Evolutionary conservation across 2,797 vertebrate genomes (phyloP), one percentile per base, ranked within the genome.

Genomic region (Margarornis squamiger): DNA sequence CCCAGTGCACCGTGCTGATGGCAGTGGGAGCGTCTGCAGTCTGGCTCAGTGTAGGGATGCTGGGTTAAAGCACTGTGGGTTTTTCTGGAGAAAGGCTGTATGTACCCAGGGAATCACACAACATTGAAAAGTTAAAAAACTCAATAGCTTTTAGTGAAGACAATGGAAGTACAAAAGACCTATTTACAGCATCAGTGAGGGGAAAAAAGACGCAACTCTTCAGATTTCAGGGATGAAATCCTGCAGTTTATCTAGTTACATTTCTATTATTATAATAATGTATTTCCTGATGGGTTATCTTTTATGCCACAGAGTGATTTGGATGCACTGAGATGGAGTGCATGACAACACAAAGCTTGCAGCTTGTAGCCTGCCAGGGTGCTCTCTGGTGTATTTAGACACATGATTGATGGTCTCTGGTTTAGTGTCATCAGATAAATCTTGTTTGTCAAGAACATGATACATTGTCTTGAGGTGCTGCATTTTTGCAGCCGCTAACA

Each of bases 381-480:
- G 72, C 84, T 91, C 54, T 55, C 85, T 88, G 54, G 34, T 52
- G 43, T 38, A 62, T 86, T 94, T 84, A 86, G 62, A 54, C 24
- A 17, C 21, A 59, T 51, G 88, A 94, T 78, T 86, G 90, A 96
- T 81, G 48, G 66, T 86, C 66, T 90, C 52, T 81, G 88, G 67
- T 95, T 88, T 88, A 59, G 55, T 92, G 77, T 76, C 83, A 92
- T 95, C 78, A 95, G 93, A 93, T 90, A 92, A 95, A 92, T 84
- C 0, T 0, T 73, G 67, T 93, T 93, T 93, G 51, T 88, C 84
- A 94, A 78, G 70, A 7, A 1, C 39, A 52, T 27, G 62, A 62
- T 78, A 70, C 51, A 10, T 92, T 95, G 94, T 84, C 90, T 94
- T 16, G 51, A 48, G 45, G 39, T 66, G 23, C 20, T 63, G 94